phyloP scores from a whole-genome alignment of 2,113 vertebrate genomes.

The Leucopsar rothschildi region DNA sequence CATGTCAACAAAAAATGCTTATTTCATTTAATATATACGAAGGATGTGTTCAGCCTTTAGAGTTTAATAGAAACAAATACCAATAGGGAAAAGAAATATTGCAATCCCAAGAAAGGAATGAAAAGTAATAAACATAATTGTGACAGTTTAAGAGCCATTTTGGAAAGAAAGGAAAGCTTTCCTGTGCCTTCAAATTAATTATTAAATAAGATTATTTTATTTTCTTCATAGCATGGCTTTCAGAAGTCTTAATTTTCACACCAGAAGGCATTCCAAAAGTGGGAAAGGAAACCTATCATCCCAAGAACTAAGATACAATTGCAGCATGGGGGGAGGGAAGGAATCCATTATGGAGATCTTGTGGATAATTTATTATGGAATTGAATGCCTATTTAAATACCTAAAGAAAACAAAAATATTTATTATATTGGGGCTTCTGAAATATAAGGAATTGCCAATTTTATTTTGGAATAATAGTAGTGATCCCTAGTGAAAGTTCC shows the following conservation, averaged over 20 bases:
- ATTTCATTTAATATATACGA: background rate
- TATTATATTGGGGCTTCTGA: background rate
- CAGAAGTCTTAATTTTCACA: background rate
- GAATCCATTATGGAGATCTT: background rate
- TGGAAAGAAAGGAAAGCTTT: background rate
- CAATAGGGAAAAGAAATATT: background rate
- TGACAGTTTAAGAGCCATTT: background rate
- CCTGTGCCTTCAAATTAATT: background rate
- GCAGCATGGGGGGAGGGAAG: background rate
- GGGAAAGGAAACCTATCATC: background rate
- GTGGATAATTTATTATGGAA: background rate
- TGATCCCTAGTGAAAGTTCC: background rate
- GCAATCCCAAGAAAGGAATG: background rate
- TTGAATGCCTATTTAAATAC: background rate
- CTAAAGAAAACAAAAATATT: background rate
- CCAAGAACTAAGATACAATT: background rate
- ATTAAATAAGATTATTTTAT: background rate
- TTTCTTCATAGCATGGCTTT: background rate
- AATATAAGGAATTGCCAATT: background rate
- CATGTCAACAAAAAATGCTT: background rate
- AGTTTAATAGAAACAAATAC: background rate
- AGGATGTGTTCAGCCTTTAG: background rate
- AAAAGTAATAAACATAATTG: background rate
- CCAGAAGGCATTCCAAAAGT: background rate
- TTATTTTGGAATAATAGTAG: background rate